Evolutionary conservation across 2,113 vertebrate genomes (phyloP).

Genomic region (Oceanites oceanicus): DNA sequence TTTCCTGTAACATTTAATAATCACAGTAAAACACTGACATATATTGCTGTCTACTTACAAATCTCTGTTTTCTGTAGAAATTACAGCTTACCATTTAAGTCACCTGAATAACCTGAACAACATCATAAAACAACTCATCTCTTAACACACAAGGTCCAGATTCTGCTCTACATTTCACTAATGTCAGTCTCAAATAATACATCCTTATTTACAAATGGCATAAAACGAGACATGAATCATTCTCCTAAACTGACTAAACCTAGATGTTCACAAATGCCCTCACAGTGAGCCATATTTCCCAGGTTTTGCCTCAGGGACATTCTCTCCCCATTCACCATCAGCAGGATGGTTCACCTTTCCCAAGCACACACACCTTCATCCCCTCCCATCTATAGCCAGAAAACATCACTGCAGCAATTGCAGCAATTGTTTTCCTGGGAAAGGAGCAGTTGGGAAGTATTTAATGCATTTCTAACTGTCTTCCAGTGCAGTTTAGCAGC

Average conservation of each 20-base stretch:
- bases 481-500: not conserved
- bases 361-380: not conserved
- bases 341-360: not conserved
- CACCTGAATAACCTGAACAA: constrained; percentile 59
- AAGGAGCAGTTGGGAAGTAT: not conserved
- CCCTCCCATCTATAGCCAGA: not conserved
- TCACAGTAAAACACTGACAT: constrained; percentile 63
- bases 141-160: not conserved
- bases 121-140: constrained; percentile 45
- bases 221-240: not conserved
- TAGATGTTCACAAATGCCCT: not conserved
- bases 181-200: not conserved
- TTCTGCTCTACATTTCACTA: not conserved
- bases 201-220: not conserved
- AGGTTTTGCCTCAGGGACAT: not conserved
- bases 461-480: not conserved
- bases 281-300: not conserved
- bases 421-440: not conserved
- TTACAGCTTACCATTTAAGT: constrained; percentile 68
- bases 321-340: not conserved
- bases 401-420: not conserved
- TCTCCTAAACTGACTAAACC: not conserved
- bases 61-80: constrained; percentile 69
- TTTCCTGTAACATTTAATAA: constrained; percentile 72
- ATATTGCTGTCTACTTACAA: constrained; percentile 58